phyloP scores from a whole-genome alignment of 2,797 vertebrate species.

The Xenopus petersii region DNA sequence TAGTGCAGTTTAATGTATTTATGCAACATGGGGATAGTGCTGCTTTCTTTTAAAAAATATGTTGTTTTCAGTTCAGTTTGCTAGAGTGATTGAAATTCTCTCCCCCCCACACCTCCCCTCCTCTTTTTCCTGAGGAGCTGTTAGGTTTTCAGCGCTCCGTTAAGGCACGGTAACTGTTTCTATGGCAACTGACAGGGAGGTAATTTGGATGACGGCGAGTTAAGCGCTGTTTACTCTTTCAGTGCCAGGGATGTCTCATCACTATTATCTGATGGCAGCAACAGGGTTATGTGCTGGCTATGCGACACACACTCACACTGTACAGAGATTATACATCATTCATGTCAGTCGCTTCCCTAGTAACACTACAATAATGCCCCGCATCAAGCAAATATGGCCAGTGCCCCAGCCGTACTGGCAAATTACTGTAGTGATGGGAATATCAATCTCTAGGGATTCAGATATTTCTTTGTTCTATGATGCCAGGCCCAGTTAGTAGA shows the following conservation, averaged over 20 bases:
- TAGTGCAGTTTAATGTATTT: slow-evolving; percentile 5
- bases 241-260: not conserved
- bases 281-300: too few species aligned
- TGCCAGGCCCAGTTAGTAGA: too few species aligned
- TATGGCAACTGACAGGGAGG: slow-evolving; percentile 38
- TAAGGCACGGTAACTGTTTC: slow-evolving; percentile 35
- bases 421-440: too few species aligned
- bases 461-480: too few species aligned
- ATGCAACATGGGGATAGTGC: slow-evolving; percentile 4
- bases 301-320: too few species aligned
- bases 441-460: too few species aligned
- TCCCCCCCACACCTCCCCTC: not conserved
- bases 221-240: slow-evolving; percentile 30
- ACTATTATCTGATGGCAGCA: too few species aligned
- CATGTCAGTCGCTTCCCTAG: too few species aligned
- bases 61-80: slow-evolving; percentile 18
- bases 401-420: too few species aligned
- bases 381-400: too few species aligned
- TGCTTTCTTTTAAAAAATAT: not conserved
- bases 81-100: slow-evolving; percentile 14
- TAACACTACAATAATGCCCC: too few species aligned
- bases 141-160: slow-evolving; percentile 32
- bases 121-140: slow-evolving; percentile 28
- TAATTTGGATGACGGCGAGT: slow-evolving; percentile 33
- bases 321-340: too few species aligned